Evolutionary conservation across 1,140 invertebrate genomes (phyloP), one percentile per base, ranked within the genome.

Genomic region (Neodiprion lecontei): DNA sequence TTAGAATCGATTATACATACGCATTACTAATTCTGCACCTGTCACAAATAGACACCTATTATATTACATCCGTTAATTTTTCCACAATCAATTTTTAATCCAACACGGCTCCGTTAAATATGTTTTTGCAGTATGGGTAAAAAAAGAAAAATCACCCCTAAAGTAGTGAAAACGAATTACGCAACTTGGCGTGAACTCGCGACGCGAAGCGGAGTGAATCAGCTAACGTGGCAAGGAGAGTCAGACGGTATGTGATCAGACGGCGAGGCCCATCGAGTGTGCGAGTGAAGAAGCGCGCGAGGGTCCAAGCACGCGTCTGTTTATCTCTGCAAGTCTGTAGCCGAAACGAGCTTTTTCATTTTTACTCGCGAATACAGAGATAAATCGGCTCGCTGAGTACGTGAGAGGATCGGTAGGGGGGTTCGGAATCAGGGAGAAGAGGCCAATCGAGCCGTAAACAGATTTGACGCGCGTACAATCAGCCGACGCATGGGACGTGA

Each of bases 381-480:
- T 61, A 17, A 61, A 61, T 61, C 53, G n/a, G 53, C 53, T 17
- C 11, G 11, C 5, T 61, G 53, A 61, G n/a, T 61, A 61, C 53
- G 53, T 61, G 53, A 14, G 4, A 12, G 53, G 4, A 17, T 61
- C 11, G 4, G 53, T 61, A 61, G 53, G 53, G 53, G n/a, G 53
- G 1, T 4, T 5, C 8, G 11, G 3, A 61, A 40, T 40, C 28
- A 61, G 53, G 53, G 53, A 61, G 53, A 61, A 61, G 53, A 61
- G n/a, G 53, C 11, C 11, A 61, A 61, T 61, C 53, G 53, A 61
- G n/a, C 53, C 53, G 53, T 61, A 61, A 61, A 61, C 53, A 61
- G 53, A 61, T 61, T 61, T 61, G 53, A 61, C 53, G 53, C 11
- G 53, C 11, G 53, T 61, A 61, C 53, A 61, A 61, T 61, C 53